Evolutionary conservation across 2,797 vertebrate species (phyloP), one percentile per base, ranked within the genome.

Genomic region (Hoplostethus atlanticus): DNA sequence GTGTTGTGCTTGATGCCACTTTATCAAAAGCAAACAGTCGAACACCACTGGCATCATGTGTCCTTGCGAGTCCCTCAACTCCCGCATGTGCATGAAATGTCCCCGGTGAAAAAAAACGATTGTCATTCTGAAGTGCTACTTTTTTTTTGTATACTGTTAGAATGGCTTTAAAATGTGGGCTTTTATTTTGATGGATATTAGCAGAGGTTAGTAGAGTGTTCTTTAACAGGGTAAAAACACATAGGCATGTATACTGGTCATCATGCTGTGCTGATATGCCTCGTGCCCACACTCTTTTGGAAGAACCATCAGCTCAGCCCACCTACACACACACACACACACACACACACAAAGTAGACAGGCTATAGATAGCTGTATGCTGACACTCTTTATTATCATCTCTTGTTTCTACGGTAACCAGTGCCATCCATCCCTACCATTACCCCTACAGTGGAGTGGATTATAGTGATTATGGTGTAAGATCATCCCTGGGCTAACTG

Each of bases 401-500:
- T 69, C 71, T 63, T 2, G 84, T 92, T 92, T 81, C 92, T 62
- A 89, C 87, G 84, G 90, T 68, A 84, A 91, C 91, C 13, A 40
- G 48, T 63, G 60, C 74, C 44, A 84, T 84, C 77, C 77, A 75
- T 87, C 70, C 60, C 80, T 81, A 62, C 74, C 79, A 84, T 89
- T 90, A 86, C 74, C 69, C 55, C 55, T 58, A 67, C 73, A 72
- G 76, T 54, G 0, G 66, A 84, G 74, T 84, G 74, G 84, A 91
- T 92, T 89, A 89, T 81, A 87, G 85, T 86, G 81, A 88, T 87
- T 86, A 81, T 77, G 52, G 72, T 77, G 83, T 83, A 60, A 87
- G 76, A 79, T 80, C 76, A 62, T 89, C 76, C 75, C 63, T 31
- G 38, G 65, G 82, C 87, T 86, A 82, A 86, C 78, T 83, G 76